Evolutionary conservation across 2,888 invertebrate genomes (phyloP).

Genomic region (Pterobdella sp.): DNA sequence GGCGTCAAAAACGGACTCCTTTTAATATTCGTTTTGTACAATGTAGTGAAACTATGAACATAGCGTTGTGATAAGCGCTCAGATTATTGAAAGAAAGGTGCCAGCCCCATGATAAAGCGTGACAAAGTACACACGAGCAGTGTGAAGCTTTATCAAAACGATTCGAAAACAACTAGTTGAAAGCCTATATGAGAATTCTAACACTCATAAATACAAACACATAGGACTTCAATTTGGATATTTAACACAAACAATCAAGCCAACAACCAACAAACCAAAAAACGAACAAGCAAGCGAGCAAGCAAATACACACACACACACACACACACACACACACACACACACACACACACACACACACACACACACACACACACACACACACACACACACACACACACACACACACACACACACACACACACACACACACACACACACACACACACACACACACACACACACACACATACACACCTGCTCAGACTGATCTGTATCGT

Average conservation of each 20-base stretch:
- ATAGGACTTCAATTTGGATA: background rate
- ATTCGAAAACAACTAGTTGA: too few species aligned
- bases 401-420: background rate
- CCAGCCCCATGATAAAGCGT: too few species aligned
- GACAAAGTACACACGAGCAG: too few species aligned
- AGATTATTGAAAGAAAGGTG: too few species aligned
- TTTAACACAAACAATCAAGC: background rate
- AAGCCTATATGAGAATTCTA: too few species aligned
- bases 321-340: background rate
- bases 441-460: slow-evolving; percentile 23
- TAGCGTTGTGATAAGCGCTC: too few species aligned
- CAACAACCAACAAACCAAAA: background rate
- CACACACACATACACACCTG: slow-evolving; percentile 17
- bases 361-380: background rate
- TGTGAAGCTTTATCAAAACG: too few species aligned
- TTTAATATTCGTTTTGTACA: background rate
- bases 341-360: background rate
- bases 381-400: slow-evolving; percentile 1
- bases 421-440: background rate
- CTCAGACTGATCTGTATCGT: slow-evolving; percentile 50
- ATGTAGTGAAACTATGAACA: too few species aligned
- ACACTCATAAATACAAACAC: too few species aligned
- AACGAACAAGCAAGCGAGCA: too few species aligned
- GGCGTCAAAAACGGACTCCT: slow-evolving; percentile 19
- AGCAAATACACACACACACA: background rate